A percentile compares a stretch with the other conserved stretches of the same genome.
Evolutionary conservation across 1,140 invertebrate genomes (phyloP).

Genomic region (Bombus confusus): DNA sequence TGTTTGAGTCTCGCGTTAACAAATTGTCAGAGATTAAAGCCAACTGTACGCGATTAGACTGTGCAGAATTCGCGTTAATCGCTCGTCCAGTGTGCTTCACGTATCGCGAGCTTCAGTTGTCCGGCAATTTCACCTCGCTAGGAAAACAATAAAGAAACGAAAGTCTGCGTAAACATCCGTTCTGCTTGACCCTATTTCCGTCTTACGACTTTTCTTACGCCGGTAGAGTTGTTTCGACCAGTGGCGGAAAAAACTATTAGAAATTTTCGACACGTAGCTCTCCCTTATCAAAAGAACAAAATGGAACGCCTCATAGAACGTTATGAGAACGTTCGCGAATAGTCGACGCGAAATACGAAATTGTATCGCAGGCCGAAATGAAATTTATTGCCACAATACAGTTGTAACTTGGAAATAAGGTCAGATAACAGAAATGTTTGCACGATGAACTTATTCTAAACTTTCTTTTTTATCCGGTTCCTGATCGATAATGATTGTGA

Average conservation of each 20-base stretch:
- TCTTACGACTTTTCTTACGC: neutral
- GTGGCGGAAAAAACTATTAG: neutral
- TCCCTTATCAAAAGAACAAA: neutral
- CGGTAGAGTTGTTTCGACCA: neutral
- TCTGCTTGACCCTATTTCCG: neutral
- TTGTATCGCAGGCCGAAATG: neutral
- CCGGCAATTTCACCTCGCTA: neutral
- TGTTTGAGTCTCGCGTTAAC: neutral
- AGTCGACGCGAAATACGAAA: neutral
- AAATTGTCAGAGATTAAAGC: neutral
- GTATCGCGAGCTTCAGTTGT: neutral
- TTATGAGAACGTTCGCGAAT: neutral
- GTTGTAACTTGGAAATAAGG: neutral
- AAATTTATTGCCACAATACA: conserved; percentile 11
- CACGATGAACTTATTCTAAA: neutral
- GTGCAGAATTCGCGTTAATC: neutral
- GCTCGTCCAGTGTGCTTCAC: neutral
- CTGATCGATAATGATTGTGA: too few relatives aligned
- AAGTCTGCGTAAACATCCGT: neutral
- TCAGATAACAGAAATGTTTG: neutral
- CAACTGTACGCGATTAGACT: neutral
- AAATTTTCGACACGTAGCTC: conserved; percentile 19
- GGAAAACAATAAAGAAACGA: neutral
- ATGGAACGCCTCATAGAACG: neutral
- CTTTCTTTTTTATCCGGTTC: neutral